Evolutionary conservation across 2,113 vertebrate species (phyloP), one percentile per base, ranked within the genome.

Genomic region (Coptodon bakossiorum): DNA sequence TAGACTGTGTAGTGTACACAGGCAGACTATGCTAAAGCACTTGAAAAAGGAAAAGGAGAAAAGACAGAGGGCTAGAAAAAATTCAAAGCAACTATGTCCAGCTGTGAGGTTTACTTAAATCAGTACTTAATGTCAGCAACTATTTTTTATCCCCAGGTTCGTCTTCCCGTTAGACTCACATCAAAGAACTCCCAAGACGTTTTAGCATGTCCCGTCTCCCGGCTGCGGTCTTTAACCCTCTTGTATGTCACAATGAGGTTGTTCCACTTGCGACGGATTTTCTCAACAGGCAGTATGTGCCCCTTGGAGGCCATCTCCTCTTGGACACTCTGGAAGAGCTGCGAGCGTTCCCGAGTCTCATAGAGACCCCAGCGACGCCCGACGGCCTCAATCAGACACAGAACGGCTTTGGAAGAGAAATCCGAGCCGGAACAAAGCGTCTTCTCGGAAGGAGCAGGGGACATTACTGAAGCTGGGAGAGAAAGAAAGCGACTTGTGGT

Each of bases 171-270:
- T 3, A 14, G 12, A 92, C 94, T 90, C 82, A 97, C 96, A 78
- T 97, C 96, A 82, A 95, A 97, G 86, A 96, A 97, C 89, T 97
- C 96, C 96, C 96, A 97, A 53, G 96, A 96, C 0, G 96, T 97
- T 71, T 96, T 97, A 3, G 95, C 93, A 3, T 96, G 95, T 11
- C 96, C 96, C 1, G 95, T 96, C 86, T 95, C 96, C 6, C 95
- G 87, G 88, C 95, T 95, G 85, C 96, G 96, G 84, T 96, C 96
- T 57, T 97, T 96, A 2, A 97, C 96, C 82, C 96, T 95, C 94
- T 97, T 96, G 91, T 97, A 97, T 0, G 96, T 97, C 52, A 97
- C 96, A 17, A 97, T 96, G 16, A 97, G 95, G 87, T 97, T 97
- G 91, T 97, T 97, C 96, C 96, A 97, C 84, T 97, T 97, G 84